Evolutionary conservation across 2,888 invertebrate genomes (phyloP).

Genomic region (Acanthosoma haemorrhoidale): DNA sequence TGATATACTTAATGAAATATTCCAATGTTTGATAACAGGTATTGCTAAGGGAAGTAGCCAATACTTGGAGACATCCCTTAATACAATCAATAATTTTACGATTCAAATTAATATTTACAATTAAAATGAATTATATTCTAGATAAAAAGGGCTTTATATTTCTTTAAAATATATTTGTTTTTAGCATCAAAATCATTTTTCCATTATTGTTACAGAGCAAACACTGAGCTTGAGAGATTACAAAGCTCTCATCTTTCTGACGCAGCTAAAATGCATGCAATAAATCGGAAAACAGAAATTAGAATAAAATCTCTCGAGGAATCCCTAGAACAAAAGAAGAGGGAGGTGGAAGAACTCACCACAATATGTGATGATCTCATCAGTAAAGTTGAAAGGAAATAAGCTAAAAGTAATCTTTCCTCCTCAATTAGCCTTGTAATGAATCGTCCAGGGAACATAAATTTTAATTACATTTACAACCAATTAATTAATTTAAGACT

Average conservation of each 20-base stretch:
- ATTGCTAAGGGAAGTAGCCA: too few species aligned
- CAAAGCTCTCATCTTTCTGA: conserved; percentile 64
- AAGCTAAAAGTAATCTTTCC: not conserved
- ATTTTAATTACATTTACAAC: not conserved
- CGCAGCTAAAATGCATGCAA: conserved; percentile 75
- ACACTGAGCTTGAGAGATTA: conserved; percentile 15
- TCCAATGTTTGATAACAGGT: too few species aligned
- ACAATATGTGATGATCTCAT: conserved; percentile 92
- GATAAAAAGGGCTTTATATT: too few species aligned
- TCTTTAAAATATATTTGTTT: too few species aligned
- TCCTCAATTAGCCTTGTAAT: not conserved
- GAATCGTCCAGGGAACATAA: conserved; percentile 10
- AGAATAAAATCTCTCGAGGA: conserved; percentile 79
- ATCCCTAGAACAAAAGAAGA: conserved; percentile 78
- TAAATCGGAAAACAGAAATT: conserved; percentile 83
- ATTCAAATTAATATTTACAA: not conserved
- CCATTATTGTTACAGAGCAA: conserved; percentile 30
- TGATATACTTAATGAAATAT: too few species aligned
- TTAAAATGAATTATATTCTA: too few species aligned
- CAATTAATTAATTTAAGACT: conserved; percentile 6
- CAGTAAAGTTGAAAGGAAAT: conserved; percentile 47
- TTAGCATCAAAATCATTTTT: too few species aligned
- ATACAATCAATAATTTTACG: too few species aligned
- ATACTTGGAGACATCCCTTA: too few species aligned
- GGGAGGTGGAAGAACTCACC: conserved; percentile 84